A percentile compares a stretch with the other conserved stretches of the same genome.
Evolutionary conservation across 2,113 vertebrate genomes (phyloP).

Genomic region (Monopterus albus): DNA sequence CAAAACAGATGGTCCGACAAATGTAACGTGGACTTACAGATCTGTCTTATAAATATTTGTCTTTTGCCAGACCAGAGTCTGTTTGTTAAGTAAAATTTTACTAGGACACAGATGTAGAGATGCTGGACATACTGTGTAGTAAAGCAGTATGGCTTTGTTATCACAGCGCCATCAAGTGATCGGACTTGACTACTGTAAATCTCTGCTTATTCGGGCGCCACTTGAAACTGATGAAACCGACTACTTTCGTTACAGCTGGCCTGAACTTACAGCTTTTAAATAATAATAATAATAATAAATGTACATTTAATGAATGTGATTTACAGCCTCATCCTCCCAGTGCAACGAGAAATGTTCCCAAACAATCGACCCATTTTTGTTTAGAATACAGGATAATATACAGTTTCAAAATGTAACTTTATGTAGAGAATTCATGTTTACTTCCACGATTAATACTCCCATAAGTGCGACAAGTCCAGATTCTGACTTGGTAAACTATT

Average conservation of each 20-base stretch:
- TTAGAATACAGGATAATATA: background rate
- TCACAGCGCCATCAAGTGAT: conserved; percentile 79
- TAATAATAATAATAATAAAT: too few species aligned
- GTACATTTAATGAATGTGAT: too few species aligned
- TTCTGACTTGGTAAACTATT: conserved; percentile 35
- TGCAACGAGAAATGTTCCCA: background rate
- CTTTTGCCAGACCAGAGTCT: conserved; percentile 9
- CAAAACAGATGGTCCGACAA: background rate
- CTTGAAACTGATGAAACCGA: conserved; percentile 22
- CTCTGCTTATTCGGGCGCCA: conserved; percentile 21
- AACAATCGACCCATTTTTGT: background rate
- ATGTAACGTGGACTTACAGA: background rate
- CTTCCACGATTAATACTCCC: background rate
- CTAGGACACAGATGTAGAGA: conserved; percentile 16
- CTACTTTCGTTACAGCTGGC: conserved; percentile 19
- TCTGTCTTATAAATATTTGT: conserved; percentile 11
- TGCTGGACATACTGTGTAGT: conserved; percentile 4
- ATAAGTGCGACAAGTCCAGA: background rate
- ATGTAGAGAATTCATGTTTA: background rate
- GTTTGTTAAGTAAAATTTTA: conserved; percentile 12
- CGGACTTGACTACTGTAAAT: conserved; percentile 24
- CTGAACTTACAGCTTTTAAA: background rate
- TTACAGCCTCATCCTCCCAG: too few species aligned
- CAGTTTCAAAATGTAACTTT: conserved; percentile 9
- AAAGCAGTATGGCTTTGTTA: conserved; percentile 32